phyloP scores from a whole-genome alignment of 92 coral and sea anemone genomes.

The Epizoanthus illoricatus region DNA sequence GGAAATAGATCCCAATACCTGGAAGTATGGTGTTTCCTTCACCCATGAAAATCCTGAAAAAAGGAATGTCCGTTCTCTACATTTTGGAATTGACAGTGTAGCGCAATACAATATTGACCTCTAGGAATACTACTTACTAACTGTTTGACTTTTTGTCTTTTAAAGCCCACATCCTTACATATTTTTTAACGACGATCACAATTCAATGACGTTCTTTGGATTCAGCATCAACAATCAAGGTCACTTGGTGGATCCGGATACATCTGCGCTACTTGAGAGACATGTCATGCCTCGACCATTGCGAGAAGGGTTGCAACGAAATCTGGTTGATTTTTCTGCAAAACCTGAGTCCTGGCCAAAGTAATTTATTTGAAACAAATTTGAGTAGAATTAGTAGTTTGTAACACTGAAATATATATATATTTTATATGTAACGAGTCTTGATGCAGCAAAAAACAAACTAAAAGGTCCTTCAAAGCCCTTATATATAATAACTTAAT shows the following conservation, averaged over 20 bases:
- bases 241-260: slow-evolving; percentile 75
- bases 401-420: background rate
- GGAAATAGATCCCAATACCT: too few species aligned
- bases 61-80: too few species aligned
- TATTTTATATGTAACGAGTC: background rate
- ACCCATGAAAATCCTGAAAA: too few species aligned
- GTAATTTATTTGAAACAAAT: slow-evolving; percentile 37
- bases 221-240: slow-evolving; percentile 70
- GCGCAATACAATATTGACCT: background rate
- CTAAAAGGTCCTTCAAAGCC: too few species aligned
- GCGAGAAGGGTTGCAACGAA: slow-evolving; percentile 58
- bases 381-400: background rate
- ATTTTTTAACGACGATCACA: slow-evolving; percentile 84
- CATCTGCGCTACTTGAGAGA: slow-evolving; percentile 34
- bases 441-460: too few species aligned
- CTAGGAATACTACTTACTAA: background rate
- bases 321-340: slow-evolving; percentile 63
- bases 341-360: slow-evolving; percentile 56
- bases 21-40: too few species aligned
- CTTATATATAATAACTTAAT: too few species aligned
- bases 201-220: slow-evolving; percentile 88
- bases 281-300: slow-evolving; percentile 63
- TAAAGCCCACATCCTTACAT: slow-evolving; percentile 90
- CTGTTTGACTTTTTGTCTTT: slow-evolving; percentile 15
- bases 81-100: too few species aligned